Conservation (phyloP, 1,140 invertebrate genomes). For the Fopius arisanus region DNA sequence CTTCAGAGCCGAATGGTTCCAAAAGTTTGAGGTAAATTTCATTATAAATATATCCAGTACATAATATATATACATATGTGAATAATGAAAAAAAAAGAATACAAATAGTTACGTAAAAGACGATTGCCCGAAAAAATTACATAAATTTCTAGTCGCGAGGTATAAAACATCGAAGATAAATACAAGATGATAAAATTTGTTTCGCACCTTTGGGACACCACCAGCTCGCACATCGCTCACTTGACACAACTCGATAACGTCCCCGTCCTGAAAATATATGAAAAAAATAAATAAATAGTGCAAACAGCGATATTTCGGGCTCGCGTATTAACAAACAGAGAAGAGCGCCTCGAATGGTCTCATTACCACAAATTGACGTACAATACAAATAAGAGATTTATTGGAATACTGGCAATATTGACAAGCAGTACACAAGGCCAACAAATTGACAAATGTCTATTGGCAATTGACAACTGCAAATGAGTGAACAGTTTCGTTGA, state of each 20-base stretch:
- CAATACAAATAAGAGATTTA: not conserved
- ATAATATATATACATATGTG: too few relatives aligned
- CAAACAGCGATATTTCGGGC: not conserved
- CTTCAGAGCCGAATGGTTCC: too few relatives aligned
- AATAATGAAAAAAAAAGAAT: too few relatives aligned
- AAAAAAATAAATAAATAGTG: conserved; percentile 17
- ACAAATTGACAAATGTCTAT: not conserved
- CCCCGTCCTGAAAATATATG: conserved; percentile 83
- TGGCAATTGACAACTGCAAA: conserved; percentile 10
- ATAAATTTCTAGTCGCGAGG: not conserved
- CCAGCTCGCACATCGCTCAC: conserved; percentile 95
- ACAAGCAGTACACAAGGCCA: not conserved
- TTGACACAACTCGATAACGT: conserved; percentile 96
- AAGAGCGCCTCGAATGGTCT: too few relatives aligned
- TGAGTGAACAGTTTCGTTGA: too few relatives aligned
- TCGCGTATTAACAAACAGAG: too few relatives aligned
- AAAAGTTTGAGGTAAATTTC: too few relatives aligned
- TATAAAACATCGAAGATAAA: not conserved
- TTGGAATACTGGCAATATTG: too few relatives aligned
- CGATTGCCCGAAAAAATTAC: not conserved
- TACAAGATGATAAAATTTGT: conserved; percentile 15
- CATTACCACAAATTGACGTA: not conserved
- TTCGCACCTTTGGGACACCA: conserved; percentile 82
- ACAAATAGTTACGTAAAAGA: too few relatives aligned
- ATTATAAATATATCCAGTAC: too few relatives aligned